These are phyloP conservation scores for Plecturocebus donacophilus DNA, from an alignment of 2,113 vertebrate species.

Conservation along the genomic window DNA sequence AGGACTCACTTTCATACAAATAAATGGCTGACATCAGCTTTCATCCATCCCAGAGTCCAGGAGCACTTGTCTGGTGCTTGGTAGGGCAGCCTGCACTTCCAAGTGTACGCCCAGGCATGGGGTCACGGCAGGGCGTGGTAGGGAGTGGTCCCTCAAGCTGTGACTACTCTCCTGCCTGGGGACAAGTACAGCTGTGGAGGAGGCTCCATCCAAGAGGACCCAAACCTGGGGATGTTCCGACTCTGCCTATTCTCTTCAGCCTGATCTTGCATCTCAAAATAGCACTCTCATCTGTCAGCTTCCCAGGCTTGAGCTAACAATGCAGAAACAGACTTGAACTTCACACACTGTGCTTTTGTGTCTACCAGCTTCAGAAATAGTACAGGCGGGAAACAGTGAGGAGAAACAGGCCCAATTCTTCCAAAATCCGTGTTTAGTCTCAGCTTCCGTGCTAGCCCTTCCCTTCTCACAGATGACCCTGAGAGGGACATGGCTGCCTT, in stretches of 20 bases:
- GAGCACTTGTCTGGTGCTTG: not conserved
- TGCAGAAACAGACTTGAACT: not conserved
- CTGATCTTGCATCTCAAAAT: not conserved
- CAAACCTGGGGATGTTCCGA: not conserved
- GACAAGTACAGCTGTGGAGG: not conserved
- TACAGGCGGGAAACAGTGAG: not conserved
- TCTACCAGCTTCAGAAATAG: not conserved
- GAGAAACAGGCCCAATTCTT: not conserved
- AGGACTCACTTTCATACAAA: not conserved
- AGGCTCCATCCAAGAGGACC: not conserved
- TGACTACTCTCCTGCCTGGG: not conserved
- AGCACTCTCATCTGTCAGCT: not conserved
- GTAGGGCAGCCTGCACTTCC: not conserved
- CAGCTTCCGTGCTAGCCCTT: not conserved
- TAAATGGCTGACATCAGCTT: not conserved
- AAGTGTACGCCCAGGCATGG: not conserved
- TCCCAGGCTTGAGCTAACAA: not conserved
- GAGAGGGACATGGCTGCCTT: fast-evolving
- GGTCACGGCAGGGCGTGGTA: too few species aligned
- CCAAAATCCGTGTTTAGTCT: not conserved
- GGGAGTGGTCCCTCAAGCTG: not conserved
- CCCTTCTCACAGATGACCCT: not conserved
- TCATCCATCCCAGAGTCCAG: not conserved
- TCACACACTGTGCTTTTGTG: not conserved
- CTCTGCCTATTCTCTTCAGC: not conserved